Evolutionary conservation across 2,888 invertebrate genomes (phyloP).

Genomic region (Synanthedon vespiformis): DNA sequence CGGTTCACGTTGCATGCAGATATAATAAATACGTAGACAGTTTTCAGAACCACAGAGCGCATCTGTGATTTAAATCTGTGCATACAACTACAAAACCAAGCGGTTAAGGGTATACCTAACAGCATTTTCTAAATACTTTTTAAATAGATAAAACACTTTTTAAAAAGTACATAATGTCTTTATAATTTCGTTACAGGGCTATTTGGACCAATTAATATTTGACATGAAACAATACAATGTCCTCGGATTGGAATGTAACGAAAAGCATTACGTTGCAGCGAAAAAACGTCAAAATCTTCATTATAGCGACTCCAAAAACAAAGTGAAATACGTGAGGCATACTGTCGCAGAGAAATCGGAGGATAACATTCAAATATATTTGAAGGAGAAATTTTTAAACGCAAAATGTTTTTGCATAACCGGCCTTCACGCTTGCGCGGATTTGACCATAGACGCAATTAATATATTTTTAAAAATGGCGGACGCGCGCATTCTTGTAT

Average conservation of each 20-base stretch:
- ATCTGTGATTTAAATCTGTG: too few species aligned
- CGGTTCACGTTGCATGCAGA: too few species aligned
- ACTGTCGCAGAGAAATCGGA: constrained; percentile 66
- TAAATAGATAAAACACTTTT: too few species aligned
- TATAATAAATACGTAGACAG: too few species aligned
- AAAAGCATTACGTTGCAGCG: constrained; percentile 67
- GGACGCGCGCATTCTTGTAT: constrained; percentile 66
- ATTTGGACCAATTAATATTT: constrained; percentile 76
- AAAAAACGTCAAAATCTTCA: constrained; percentile 67
- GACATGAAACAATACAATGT: constrained; percentile 70
- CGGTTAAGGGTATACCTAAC: too few species aligned
- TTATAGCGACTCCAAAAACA: constrained; percentile 56
- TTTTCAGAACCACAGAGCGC: too few species aligned
- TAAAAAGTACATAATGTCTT: too few species aligned
- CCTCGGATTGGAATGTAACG: constrained; percentile 76
- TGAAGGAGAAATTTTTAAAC: constrained; percentile 44
- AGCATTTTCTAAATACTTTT: too few species aligned
- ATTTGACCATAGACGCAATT: constrained; percentile 77
- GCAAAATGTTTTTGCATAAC: constrained; percentile 38
- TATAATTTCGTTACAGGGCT: constrained; percentile 69
- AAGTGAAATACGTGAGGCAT: constrained; percentile 71
- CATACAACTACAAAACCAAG: too few species aligned
- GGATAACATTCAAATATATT: constrained; percentile 40
- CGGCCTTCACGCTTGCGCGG: constrained; percentile 84
- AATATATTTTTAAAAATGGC: constrained; percentile 73